phyloP scores from a whole-genome alignment of 2,888 invertebrate species.

The Plebejus anna region DNA sequence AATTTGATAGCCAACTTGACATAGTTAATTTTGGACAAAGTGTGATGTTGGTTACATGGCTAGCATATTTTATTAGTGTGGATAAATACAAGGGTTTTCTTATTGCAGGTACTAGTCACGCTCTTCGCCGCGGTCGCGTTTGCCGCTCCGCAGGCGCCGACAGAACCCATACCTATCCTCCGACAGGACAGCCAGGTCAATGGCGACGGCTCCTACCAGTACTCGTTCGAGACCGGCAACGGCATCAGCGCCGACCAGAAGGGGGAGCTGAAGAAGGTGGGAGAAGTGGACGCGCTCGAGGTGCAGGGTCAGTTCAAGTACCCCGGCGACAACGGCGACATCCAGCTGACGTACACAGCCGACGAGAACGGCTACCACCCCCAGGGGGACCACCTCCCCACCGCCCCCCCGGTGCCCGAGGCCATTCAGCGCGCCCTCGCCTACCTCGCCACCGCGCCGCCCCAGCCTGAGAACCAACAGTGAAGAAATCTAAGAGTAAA shows the following conservation, averaged over 20 bases:
- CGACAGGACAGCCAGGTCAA: constrained; percentile 79
- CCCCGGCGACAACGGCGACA: constrained; percentile 82
- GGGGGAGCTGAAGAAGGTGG: constrained; percentile 80
- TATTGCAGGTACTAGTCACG: constrained; percentile 61
- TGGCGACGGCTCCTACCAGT: constrained; percentile 82
- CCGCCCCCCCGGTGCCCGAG: constrained; percentile 84
- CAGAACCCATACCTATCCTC: constrained; percentile 75
- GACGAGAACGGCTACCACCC: constrained; percentile 87
- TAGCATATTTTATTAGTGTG: not conserved
- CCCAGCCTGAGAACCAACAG: constrained; percentile 50
- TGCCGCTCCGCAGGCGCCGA: constrained; percentile 62
- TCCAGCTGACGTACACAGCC: constrained; percentile 83
- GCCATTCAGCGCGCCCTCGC: constrained; percentile 84
- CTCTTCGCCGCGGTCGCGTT: constrained; percentile 58
- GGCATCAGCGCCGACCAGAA: constrained; percentile 82
- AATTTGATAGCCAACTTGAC: not conserved
- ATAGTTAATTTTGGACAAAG: too few species aligned
- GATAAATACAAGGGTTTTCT: not conserved
- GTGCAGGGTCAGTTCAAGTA: constrained; percentile 84
- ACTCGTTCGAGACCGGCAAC: constrained; percentile 83
- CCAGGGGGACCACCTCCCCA: constrained; percentile 80
- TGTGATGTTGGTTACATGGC: not conserved
- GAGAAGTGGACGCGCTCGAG: constrained; percentile 74
- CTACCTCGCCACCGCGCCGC: constrained; percentile 83
- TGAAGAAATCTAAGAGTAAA: constrained; percentile 29